Evolutionary conservation across 2,888 invertebrate genomes (phyloP).

Genomic region (Zygaena filipendulae): DNA sequence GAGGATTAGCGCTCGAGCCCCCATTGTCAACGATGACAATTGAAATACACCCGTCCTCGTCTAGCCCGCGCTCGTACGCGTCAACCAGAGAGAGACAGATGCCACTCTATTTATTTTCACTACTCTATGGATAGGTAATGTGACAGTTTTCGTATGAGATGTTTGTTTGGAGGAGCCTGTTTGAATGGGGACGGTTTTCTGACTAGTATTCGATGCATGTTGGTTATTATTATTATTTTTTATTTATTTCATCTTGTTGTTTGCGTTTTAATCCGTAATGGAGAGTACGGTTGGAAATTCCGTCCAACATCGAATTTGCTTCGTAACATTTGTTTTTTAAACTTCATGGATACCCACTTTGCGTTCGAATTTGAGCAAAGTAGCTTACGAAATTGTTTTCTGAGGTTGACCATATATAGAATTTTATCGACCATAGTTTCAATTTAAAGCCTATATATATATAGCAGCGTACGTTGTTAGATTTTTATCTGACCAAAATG

Average conservation of each 20-base stretch:
- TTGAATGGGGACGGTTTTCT: slow-evolving; percentile 37
- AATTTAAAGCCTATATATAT: too few relatives aligned
- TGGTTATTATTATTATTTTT: too few relatives aligned
- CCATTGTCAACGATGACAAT: slow-evolving; percentile 58
- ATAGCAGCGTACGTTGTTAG: too few relatives aligned
- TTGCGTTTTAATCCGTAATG: slow-evolving; percentile 54
- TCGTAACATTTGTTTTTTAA: too few relatives aligned
- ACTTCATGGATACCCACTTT: too few relatives aligned
- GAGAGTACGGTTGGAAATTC: slow-evolving; percentile 28
- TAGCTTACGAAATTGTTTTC: too few relatives aligned
- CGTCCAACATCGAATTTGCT: slow-evolving; percentile 25
- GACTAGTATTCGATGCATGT: slow-evolving; percentile 39
- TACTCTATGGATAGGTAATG: slow-evolving; percentile 54
- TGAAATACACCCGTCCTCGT: slow-evolving; percentile 48
- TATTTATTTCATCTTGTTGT: slow-evolving; percentile 26
- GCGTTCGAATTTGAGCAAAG: too few relatives aligned
- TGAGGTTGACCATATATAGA: too few relatives aligned
- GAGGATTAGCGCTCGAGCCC: slow-evolving; percentile 49
- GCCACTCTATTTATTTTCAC: slow-evolving; percentile 53
- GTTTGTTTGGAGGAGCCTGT: slow-evolving; percentile 52
- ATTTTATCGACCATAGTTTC: too few relatives aligned
- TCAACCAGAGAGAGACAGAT: slow-evolving; percentile 33
- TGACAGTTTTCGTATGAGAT: slow-evolving; percentile 63
- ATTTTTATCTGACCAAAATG: too few relatives aligned
- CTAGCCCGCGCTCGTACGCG: slow-evolving; percentile 21